A percentile compares a stretch with the other conserved stretches of the same genome.
phyloP scores from a whole-genome alignment of 1,140 invertebrate species.

The Temnothorax nylanderi region DNA sequence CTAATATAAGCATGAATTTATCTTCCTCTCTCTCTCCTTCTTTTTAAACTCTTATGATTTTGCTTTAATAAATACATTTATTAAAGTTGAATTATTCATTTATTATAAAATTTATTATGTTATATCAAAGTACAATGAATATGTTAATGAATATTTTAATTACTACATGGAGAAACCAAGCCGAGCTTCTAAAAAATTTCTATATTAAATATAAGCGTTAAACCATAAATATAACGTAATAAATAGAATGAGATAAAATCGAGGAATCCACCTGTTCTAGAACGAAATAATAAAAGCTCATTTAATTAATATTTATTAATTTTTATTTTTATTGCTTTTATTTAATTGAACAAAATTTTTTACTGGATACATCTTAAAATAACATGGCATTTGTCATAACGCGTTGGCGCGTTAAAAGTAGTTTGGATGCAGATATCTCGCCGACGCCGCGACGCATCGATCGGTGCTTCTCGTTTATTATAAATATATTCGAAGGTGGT shows the following conservation, averaged over 20 bases:
- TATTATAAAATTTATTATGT: background rate
- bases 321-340: too few species aligned
- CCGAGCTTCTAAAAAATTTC: background rate
- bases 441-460: background rate
- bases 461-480: background rate
- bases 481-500: background rate
- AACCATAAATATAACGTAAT: background rate
- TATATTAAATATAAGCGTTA: background rate
- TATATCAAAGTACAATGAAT: background rate
- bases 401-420: background rate
- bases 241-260: background rate
- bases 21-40: background rate
- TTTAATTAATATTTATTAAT: background rate
- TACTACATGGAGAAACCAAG: background rate
- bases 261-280: background rate
- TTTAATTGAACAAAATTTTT: too few species aligned
- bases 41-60: background rate
- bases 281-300: too few species aligned
- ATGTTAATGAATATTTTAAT: background rate
- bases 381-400: background rate
- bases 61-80: background rate
- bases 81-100: background rate
- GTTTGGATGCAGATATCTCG: background rate
- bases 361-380: background rate
- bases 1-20: background rate